Evolutionary conservation across 2,888 invertebrate species (phyloP).

Genomic region (Hyposoter didymator): DNA sequence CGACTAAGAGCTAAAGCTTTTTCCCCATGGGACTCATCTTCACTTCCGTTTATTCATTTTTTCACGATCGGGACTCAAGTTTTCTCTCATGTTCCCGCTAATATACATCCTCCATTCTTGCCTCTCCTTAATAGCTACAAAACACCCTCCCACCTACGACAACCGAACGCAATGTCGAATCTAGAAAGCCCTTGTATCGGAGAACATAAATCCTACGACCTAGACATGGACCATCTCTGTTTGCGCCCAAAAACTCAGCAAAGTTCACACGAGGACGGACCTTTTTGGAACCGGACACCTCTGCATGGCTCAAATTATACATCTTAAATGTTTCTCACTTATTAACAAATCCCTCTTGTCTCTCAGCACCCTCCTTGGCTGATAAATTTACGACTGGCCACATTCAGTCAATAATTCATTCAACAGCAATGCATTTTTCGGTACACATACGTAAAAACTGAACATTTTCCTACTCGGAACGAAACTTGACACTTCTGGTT

Average conservation of each 20-base stretch:
- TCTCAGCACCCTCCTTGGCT: neutral
- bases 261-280: constrained; percentile 49
- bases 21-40: constrained; percentile 74
- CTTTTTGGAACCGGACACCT: constrained; percentile 50
- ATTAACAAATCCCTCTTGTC: constrained; percentile 29
- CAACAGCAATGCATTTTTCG: neutral
- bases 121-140: constrained; percentile 29
- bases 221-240: neutral
- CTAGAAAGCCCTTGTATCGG: neutral
- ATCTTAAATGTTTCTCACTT: constrained; percentile 28
- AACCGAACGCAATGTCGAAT: constrained; percentile 4
- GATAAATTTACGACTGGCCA: constrained; percentile 19
- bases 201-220: constrained; percentile 21
- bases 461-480: neutral
- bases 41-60: constrained; percentile 75
- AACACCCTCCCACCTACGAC: constrained; percentile 25
- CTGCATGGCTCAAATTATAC: constrained; percentile 30
- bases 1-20: constrained; percentile 36
- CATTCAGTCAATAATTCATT: neutral
- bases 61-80: constrained; percentile 29
- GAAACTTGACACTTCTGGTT: neutral
- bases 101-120: constrained; percentile 55
- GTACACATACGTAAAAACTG: neutral
- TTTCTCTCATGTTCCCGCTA: constrained; percentile 60
- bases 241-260: neutral